Conservation (phyloP, 2,797 vertebrate species). For the Streptopelia turtur region DNA sequence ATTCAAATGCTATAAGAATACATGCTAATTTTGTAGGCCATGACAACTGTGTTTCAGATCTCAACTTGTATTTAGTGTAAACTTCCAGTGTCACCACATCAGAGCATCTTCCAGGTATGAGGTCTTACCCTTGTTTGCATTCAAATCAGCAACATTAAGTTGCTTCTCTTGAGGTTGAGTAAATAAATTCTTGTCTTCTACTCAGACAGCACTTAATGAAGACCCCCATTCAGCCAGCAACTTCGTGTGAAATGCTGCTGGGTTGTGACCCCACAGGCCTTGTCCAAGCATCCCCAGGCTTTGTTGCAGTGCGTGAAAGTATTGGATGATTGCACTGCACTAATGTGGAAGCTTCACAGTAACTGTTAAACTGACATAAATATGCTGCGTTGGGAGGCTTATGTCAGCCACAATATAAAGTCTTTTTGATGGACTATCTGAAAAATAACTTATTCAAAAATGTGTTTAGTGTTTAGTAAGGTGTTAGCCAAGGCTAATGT, state of each 20-base stretch:
- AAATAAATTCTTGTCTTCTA: conserved; percentile 61
- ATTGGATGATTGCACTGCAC: neutral
- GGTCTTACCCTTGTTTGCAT: conserved; percentile 70
- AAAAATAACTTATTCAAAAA: neutral
- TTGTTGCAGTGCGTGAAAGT: neutral
- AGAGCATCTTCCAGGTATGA: conserved; percentile 59
- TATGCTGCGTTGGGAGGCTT: neutral
- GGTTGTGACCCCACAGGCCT: neutral
- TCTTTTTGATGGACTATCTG: neutral
- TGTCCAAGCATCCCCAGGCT: neutral
- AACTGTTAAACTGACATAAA: neutral
- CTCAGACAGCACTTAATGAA: conserved; percentile 32
- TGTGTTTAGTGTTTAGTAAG: neutral
- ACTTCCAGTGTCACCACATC: conserved; percentile 65
- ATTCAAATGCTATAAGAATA: conserved; percentile 18
- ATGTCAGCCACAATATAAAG: neutral
- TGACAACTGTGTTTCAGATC: conserved; percentile 64
- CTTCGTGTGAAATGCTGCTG: neutral
- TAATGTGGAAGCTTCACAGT: neutral
- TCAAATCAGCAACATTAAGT: conserved; percentile 67
- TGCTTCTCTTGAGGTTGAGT: conserved; percentile 66
- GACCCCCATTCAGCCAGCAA: neutral
- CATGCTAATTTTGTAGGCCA: conserved; percentile 49
- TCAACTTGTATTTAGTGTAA: conserved; percentile 69
- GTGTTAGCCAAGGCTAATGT: neutral